phyloP scores from a whole-genome alignment of 2,113 vertebrate species.

The Perca schrenkii region DNA sequence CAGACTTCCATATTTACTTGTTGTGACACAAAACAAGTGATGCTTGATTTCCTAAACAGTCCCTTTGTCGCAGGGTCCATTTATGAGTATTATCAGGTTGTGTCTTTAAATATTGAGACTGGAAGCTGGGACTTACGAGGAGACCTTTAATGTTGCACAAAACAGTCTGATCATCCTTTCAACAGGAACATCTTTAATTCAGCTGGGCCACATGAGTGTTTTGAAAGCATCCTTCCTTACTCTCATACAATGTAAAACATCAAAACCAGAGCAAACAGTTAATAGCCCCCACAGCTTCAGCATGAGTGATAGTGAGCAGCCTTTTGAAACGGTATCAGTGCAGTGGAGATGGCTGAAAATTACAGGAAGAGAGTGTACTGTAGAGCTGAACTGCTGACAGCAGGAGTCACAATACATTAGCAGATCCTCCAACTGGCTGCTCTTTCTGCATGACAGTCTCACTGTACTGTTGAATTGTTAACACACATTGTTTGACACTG shows the following conservation, averaged over 20 bases:
- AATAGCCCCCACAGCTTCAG: constrained; percentile 39
- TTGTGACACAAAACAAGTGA: not conserved
- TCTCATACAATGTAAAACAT: constrained; percentile 51
- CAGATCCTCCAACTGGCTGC: constrained; percentile 56
- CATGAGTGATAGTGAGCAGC: constrained; percentile 52
- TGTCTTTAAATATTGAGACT: constrained; percentile 8
- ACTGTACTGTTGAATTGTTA: constrained; percentile 69
- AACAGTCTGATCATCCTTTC: constrained; percentile 40
- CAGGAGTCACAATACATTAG: constrained; percentile 81
- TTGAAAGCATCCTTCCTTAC: constrained; percentile 50
- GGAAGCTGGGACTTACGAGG: constrained; percentile 4
- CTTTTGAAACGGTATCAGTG: constrained; percentile 63
- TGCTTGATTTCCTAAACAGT: not conserved
- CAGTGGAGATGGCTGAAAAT: constrained; percentile 66
- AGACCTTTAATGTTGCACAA: constrained; percentile 14
- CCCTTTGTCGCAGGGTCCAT: not conserved
- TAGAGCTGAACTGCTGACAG: constrained; percentile 78
- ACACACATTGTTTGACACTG: constrained; percentile 75
- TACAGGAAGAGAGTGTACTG: constrained; percentile 56
- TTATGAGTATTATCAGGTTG: not conserved
- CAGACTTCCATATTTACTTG: not conserved
- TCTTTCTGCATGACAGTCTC: constrained; percentile 67
- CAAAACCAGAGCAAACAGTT: constrained; percentile 52
- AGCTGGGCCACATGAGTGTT: constrained; percentile 48
- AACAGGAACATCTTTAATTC: constrained; percentile 31